phyloP scores from a whole-genome alignment of 2,888 invertebrate species.

The Lingula anatina region DNA sequence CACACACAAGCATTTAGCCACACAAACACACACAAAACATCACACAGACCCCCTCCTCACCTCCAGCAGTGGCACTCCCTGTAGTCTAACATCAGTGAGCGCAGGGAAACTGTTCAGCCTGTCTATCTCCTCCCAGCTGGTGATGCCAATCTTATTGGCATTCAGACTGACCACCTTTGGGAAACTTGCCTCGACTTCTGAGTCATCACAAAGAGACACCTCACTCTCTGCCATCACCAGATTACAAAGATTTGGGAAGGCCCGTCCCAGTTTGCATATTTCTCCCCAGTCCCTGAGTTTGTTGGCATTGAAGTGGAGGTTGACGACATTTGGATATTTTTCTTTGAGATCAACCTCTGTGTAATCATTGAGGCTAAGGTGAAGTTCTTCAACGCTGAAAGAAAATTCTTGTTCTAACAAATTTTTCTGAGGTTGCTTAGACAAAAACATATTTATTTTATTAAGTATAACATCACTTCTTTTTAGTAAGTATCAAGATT shows the following conservation, averaged over 20 bases:
- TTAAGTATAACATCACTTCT: no score
- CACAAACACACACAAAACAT: no score
- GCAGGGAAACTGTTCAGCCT: slow-evolving; percentile 76
- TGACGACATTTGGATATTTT: slow-evolving; percentile 66
- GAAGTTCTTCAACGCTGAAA: slow-evolving; percentile 75
- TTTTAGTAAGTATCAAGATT: no score
- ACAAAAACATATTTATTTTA: not conserved
- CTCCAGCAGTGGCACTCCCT: slow-evolving; percentile 65
- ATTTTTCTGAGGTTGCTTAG: not conserved
- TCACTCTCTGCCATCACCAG: slow-evolving; percentile 62
- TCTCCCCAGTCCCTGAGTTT: slow-evolving; percentile 79
- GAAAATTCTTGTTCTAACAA: slow-evolving; percentile 1
- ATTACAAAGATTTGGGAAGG: slow-evolving; percentile 80
- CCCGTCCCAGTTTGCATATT: slow-evolving; percentile 74
- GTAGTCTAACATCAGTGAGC: slow-evolving; percentile 77
- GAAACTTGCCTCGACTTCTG: slow-evolving; percentile 48
- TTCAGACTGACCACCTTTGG: slow-evolving; percentile 60
- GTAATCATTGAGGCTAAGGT: slow-evolving; percentile 80
- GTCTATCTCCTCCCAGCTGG: slow-evolving; percentile 86
- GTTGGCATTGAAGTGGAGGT: slow-evolving; percentile 83
- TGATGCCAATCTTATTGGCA: slow-evolving; percentile 75
- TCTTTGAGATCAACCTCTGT: slow-evolving; percentile 20
- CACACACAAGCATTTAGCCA: no score
- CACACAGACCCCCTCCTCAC: no score
- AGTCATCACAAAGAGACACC: slow-evolving; percentile 17